Conservation (phyloP, 2,113 vertebrate genomes). For the Callocephalon fimbriatum region DNA sequence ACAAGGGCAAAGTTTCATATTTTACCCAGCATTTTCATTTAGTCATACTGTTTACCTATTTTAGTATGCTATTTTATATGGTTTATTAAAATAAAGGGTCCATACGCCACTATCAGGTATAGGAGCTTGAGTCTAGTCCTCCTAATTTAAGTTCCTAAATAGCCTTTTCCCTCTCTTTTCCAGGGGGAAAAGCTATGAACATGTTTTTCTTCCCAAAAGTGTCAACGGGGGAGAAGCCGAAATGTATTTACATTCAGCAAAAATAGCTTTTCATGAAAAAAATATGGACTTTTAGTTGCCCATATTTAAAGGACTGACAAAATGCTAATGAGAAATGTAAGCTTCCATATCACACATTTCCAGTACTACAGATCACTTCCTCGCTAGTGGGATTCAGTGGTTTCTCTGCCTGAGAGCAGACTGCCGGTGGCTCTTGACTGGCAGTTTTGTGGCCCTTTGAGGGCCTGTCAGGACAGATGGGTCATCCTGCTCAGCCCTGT, state of each 20-base stretch:
- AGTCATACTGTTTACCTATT: too few relatives aligned
- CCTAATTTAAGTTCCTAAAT: neutral
- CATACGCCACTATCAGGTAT: fast-evolving
- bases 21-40: too few relatives aligned
- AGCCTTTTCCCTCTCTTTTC: neutral
- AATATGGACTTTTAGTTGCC: neutral
- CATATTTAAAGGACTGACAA: neutral
- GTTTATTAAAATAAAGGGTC: neutral
- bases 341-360: neutral
- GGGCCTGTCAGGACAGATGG: fast-evolving
- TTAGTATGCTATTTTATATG: too few relatives aligned
- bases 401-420: neutral
- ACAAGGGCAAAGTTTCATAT: too few relatives aligned
- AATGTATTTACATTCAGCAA: neutral
- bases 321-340: neutral
- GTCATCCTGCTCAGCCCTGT: neutral
- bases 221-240: neutral
- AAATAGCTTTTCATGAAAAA: neutral
- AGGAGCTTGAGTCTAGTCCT: neutral
- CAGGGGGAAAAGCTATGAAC: neutral
- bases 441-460: fast-evolving
- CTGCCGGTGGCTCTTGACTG: fast-evolving
- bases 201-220: neutral
- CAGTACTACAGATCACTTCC: neutral
- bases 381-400: fast-evolving